phyloP scores from a whole-genome alignment of 1,140 invertebrate genomes.

The Limonius californicus region DNA sequence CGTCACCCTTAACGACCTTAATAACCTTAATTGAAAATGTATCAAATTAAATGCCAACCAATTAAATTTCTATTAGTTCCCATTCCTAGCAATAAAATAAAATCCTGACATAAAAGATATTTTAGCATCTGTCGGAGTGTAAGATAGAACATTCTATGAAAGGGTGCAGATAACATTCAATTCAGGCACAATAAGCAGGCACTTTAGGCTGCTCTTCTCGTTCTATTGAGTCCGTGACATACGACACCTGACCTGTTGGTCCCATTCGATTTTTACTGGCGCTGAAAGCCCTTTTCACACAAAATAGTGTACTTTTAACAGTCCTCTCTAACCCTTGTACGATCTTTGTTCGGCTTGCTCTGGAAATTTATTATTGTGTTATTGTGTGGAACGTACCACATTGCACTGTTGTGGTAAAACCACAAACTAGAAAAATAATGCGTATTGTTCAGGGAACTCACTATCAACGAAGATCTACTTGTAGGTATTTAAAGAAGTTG shows the following conservation, averaged over 20 bases:
- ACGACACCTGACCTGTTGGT: constrained; percentile 31
- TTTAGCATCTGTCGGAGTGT: no score
- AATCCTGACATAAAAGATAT: no score
- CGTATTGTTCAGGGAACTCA: background rate
- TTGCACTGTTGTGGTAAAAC: no score
- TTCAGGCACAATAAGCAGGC: constrained; percentile 34
- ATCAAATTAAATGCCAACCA: no score
- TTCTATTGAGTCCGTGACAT: constrained; percentile 30
- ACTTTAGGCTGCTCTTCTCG: constrained; percentile 30
- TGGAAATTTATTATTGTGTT: background rate
- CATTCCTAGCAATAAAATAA: no score
- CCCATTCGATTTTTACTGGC: constrained; percentile 14
- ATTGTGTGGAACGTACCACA: no score
- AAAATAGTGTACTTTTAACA: background rate
- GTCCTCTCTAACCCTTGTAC: background rate
- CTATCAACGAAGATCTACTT: no score
- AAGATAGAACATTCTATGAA: constrained; percentile 14
- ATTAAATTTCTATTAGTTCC: no score
- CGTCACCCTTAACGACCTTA: no score
- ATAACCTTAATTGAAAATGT: no score
- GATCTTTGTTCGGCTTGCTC: background rate
- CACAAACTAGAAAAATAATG: background rate
- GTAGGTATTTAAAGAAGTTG: no score
- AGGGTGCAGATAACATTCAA: constrained; percentile 31
- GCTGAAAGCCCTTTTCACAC: background rate